Percentiles rank a stretch among this genome's conserved stretches.
phyloP scores from a whole-genome alignment of 2,888 invertebrate species.

The Meteorus cinctellus region DNA sequence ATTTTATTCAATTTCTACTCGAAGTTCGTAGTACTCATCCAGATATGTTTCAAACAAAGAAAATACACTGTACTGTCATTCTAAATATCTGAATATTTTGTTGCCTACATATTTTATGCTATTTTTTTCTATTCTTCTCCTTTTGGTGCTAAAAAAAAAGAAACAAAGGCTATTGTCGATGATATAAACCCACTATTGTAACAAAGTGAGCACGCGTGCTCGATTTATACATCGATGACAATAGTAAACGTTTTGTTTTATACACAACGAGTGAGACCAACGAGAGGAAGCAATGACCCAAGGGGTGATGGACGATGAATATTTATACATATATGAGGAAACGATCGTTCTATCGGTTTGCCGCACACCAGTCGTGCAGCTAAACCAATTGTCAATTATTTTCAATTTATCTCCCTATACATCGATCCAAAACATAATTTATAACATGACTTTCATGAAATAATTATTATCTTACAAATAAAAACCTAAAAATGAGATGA shows the following conservation, averaged over 20 bases:
- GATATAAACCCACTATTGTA: conserved; percentile 1
- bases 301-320: conserved; percentile 64
- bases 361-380: conserved; percentile 37
- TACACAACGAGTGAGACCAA: conserved; percentile 48
- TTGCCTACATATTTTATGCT: neutral
- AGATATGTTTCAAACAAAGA: no score
- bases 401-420: neutral
- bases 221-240: conserved; percentile 23
- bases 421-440: neutral
- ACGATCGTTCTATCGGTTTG: conserved; percentile 54
- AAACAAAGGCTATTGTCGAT: conserved; percentile 69
- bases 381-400: conserved; percentile 4
- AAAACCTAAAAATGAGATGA: no score
- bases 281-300: conserved; percentile 66
- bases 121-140: neutral
- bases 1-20: no score
- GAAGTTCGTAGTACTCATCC: no score
- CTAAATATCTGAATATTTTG: no score
- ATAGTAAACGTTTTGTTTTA: conserved; percentile 36
- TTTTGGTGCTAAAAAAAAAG: conserved; percentile 24
- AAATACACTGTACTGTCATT: no score
- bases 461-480: no score
- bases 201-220: neutral
- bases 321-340: conserved; percentile 68
- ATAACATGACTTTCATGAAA: no score